phyloP scores from a whole-genome alignment of 2,113 vertebrate genomes.

The Elephantulus edwardii region DNA sequence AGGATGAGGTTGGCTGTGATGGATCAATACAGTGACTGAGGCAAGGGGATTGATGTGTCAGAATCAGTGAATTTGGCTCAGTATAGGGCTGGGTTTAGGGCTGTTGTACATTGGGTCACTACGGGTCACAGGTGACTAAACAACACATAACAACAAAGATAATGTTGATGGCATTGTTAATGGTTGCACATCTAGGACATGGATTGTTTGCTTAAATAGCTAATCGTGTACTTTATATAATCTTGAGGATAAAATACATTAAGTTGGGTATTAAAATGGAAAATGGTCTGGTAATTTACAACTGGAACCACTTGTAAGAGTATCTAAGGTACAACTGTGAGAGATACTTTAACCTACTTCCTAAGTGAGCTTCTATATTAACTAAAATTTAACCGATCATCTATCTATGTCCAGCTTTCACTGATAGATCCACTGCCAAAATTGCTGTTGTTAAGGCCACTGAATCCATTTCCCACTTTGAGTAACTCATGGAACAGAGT shows the following conservation, averaged over 20 bases:
- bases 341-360: background rate
- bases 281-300: background rate
- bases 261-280: background rate
- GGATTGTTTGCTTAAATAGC: background rate
- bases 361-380: constrained; percentile 7
- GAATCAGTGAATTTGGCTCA: too few species aligned
- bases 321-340: background rate
- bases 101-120: too few species aligned
- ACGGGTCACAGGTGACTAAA: too few species aligned
- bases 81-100: too few species aligned
- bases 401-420: background rate
- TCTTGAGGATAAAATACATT: background rate
- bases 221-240: background rate
- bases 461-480: background rate
- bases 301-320: background rate
- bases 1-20: too few species aligned
- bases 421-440: background rate
- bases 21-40: too few species aligned
- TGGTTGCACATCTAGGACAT: background rate
- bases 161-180: background rate
- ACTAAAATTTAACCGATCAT: background rate
- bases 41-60: too few species aligned
- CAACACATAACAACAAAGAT: too few species aligned
- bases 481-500: background rate
- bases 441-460: background rate